These are phyloP conservation scores for Mellilla xanthometata DNA, from an alignment of 2,888 invertebrate species.

Conservation along the genomic window DNA sequence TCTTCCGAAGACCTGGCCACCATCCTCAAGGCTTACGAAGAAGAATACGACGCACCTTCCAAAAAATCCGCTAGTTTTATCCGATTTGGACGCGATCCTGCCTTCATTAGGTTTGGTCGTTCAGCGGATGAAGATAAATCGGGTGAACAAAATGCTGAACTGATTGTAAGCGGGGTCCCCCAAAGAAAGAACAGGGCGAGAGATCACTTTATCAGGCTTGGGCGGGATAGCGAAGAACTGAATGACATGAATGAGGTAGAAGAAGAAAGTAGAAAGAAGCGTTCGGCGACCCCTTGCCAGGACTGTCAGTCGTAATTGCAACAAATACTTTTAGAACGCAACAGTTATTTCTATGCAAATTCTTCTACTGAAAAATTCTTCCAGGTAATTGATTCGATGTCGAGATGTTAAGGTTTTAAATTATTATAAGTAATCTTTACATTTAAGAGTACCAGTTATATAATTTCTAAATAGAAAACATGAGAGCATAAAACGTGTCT, in stretches of 20 bases:
- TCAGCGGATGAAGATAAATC: conserved; percentile 55
- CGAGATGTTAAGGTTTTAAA: conserved; percentile 44
- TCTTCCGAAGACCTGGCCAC: conserved; percentile 65
- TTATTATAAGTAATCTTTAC: conserved; percentile 26
- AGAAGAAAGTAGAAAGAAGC: conserved; percentile 58
- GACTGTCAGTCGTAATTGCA: conserved; percentile 64
- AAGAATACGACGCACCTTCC: conserved; percentile 57
- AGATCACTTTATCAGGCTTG: conserved; percentile 71
- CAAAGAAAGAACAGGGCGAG: conserved; percentile 69
- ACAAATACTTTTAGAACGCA: conserved; percentile 1
- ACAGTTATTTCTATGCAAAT: conserved; percentile 18
- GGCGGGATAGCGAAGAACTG: conserved; percentile 66
- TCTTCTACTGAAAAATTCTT: conserved; percentile 26
- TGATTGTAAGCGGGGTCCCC: conserved; percentile 54
- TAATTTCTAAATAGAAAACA: not conserved
- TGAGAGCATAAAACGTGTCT: too few species aligned
- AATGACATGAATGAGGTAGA: conserved; percentile 54
- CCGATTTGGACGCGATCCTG: conserved; percentile 59
- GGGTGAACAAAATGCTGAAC: conserved; percentile 42
- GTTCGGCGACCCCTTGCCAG: conserved; percentile 52
- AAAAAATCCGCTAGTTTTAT: conserved; percentile 66
- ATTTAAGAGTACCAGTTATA: conserved; percentile 7
- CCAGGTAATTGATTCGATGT: conserved; percentile 40
- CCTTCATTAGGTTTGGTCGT: conserved; percentile 44
- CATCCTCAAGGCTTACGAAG: conserved; percentile 63